These are phyloP conservation scores for Sorex maritimensis DNA, from an alignment of 2,797 vertebrate species.

Conservation along the genomic window DNA sequence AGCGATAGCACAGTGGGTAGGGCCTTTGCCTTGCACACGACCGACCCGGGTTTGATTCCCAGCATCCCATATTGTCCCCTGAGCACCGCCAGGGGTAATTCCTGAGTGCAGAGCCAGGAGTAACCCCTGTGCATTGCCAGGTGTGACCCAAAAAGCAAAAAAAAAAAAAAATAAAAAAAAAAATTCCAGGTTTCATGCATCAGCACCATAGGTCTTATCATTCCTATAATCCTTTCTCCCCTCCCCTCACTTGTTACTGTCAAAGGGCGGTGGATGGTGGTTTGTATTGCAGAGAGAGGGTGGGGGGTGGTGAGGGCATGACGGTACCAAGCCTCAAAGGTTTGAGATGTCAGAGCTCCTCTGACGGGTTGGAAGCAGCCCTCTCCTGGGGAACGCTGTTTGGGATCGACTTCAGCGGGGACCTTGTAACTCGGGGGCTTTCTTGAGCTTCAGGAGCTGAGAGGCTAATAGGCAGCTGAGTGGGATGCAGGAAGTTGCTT, in stretches of 20 bases:
- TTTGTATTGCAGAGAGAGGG: slow-evolving; percentile 61
- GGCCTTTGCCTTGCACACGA: too few species aligned
- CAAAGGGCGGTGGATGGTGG: slow-evolving; percentile 55
- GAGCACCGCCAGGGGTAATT: too few species aligned
- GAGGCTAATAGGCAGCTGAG: slow-evolving; percentile 64
- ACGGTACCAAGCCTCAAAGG: slow-evolving; percentile 51
- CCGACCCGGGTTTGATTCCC: too few species aligned
- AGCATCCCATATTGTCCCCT: too few species aligned
- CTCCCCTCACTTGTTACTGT: neutral
- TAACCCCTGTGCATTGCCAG: too few species aligned
- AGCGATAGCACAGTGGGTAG: too few species aligned
- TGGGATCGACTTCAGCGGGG: slow-evolving; percentile 50
- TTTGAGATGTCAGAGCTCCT: slow-evolving; percentile 71
- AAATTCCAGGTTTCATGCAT: slow-evolving; percentile 55
- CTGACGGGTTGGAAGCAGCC: slow-evolving; percentile 71
- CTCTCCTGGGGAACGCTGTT: slow-evolving; percentile 64
- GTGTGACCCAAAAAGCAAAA: too few species aligned
- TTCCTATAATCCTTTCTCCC: slow-evolving; percentile 51
- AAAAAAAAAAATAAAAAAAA: neutral
- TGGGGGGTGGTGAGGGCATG: neutral
- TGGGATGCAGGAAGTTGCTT: neutral
- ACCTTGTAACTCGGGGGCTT: slow-evolving; percentile 47
- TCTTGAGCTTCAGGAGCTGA: slow-evolving; percentile 59
- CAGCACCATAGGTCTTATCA: slow-evolving; percentile 56
- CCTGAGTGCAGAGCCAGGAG: too few species aligned